phyloP scores from a whole-genome alignment of 2,888 invertebrate species.

The Eilema caniola region DNA sequence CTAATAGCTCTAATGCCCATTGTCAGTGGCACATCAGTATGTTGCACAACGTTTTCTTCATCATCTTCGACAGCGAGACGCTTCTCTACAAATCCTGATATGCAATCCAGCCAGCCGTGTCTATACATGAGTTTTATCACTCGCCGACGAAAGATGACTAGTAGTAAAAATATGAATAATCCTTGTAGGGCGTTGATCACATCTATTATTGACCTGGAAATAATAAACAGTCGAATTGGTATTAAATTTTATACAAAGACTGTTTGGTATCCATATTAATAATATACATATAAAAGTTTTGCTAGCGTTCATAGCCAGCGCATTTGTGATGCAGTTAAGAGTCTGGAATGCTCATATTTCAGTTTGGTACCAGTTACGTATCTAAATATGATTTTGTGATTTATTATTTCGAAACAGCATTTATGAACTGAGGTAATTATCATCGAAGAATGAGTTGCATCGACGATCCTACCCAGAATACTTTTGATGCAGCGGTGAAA shows the following conservation, averaged over 20 bases:
- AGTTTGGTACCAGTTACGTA: not conserved
- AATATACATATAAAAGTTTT: not conserved
- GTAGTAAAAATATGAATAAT: constrained; percentile 86
- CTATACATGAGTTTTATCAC: constrained; percentile 76
- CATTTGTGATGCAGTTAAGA: not conserved
- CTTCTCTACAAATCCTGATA: constrained; percentile 64
- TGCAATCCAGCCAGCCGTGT: constrained; percentile 68
- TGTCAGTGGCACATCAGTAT: constrained; percentile 71
- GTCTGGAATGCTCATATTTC: not conserved
- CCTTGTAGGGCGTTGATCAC: constrained; percentile 88
- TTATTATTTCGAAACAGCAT: not conserved
- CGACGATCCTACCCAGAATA: no score
- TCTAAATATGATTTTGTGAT: not conserved
- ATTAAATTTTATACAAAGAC: not conserved
- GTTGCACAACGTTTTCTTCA: constrained; percentile 77
- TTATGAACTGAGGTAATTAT: not conserved
- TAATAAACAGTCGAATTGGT: constrained; percentile 12
- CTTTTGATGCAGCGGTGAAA: no score
- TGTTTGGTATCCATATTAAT: not conserved
- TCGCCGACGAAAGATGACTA: constrained; percentile 86
- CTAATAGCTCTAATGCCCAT: constrained; percentile 57
- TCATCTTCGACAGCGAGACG: constrained; percentile 75
- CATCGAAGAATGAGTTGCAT: not conserved
- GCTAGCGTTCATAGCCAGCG: not conserved
- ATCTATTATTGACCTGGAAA: constrained; percentile 85